phyloP scores from a whole-genome alignment of 2,888 invertebrate species.

The Chironomus tentans region DNA sequence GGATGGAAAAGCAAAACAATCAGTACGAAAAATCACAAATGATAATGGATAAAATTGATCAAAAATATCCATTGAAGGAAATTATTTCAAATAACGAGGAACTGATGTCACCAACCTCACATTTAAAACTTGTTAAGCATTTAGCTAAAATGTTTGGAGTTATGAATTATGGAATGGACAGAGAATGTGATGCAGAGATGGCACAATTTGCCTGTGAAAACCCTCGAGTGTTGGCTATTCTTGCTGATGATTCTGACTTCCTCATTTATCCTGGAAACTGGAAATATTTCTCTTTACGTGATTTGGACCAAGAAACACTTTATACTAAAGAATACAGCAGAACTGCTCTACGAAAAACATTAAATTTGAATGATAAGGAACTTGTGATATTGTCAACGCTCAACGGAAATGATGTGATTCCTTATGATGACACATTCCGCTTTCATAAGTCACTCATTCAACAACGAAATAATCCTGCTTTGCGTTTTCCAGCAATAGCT shows the following conservation, averaged over 20 bases:
- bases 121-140: background rate
- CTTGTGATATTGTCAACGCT: constrained; percentile 28
- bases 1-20: background rate
- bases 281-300: constrained; percentile 26
- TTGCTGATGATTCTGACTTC: constrained; percentile 29
- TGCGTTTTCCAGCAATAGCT: background rate
- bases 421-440: background rate
- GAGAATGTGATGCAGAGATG: constrained; percentile 29
- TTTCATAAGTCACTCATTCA: background rate
- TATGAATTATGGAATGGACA: background rate
- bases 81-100: background rate
- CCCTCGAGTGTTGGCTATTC: constrained; percentile 28
- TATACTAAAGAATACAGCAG: constrained; percentile 27
- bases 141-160: background rate
- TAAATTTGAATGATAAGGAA: constrained; percentile 21
- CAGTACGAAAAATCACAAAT: background rate
- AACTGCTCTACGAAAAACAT: constrained; percentile 5
- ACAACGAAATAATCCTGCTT: too few species aligned
- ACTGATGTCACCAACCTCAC: background rate
- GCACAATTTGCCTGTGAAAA: constrained; percentile 28
- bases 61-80: background rate
- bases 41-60: background rate
- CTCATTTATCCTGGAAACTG: constrained; percentile 29
- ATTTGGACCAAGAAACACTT: constrained; percentile 17
- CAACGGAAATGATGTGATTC: constrained; percentile 26